A percentile compares a stretch with the other conserved stretches of the same genome.
Conservation (phyloP, 2,797 vertebrate species). For the Bradypodion ventrale region DNA sequence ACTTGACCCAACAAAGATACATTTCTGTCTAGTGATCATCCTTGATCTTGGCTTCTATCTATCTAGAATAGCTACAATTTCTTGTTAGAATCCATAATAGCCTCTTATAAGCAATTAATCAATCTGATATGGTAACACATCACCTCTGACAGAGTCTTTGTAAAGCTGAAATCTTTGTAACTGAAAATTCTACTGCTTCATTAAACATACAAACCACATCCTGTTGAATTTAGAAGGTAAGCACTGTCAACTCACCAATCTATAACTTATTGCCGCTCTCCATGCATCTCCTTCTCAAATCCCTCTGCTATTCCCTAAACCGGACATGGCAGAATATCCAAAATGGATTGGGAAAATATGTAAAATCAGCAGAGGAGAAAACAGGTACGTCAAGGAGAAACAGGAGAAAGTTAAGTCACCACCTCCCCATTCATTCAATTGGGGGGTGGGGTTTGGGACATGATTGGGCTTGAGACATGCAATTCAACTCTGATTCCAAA, state of each 20-base stretch:
- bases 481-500: background rate
- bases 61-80: slow-evolving; percentile 7
- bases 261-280: too few relatives aligned
- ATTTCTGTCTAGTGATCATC: background rate
- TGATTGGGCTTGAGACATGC: background rate
- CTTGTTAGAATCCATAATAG: slow-evolving; percentile 37
- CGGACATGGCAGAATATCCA: too few relatives aligned
- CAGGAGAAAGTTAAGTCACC: background rate
- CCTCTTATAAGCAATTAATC: slow-evolving; percentile 5
- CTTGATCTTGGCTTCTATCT: background rate
- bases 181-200: background rate
- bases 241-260: too few relatives aligned
- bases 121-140: slow-evolving; percentile 35
- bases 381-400: background rate
- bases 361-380: too few relatives aligned
- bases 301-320: too few relatives aligned
- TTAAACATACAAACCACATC: background rate
- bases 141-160: background rate
- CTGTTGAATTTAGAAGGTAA: too few relatives aligned
- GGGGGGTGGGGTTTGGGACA: background rate
- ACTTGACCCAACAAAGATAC: slow-evolving; percentile 21
- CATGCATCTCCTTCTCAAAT: too few relatives aligned
- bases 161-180: background rate
- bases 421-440: background rate
- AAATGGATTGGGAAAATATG: too few relatives aligned